phyloP scores from a whole-genome alignment of 2,888 invertebrate species.

The Acrobasis suavella region DNA sequence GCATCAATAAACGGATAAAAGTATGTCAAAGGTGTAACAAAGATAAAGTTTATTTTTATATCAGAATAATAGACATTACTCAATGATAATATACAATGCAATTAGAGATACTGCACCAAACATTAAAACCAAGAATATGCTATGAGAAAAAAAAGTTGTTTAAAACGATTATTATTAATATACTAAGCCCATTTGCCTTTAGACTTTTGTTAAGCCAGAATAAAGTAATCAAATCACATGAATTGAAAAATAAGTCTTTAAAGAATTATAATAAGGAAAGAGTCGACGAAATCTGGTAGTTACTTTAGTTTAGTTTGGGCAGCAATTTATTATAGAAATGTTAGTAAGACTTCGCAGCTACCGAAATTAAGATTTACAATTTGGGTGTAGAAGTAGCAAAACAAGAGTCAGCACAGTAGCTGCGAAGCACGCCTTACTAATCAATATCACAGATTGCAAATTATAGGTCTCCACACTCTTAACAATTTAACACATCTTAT shows the following conservation, averaged over 20 bases:
- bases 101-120: conserved; percentile 81
- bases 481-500: neutral
- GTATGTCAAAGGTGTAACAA: conserved; percentile 61
- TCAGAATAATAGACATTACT: conserved; percentile 64
- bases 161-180: conserved; percentile 62
- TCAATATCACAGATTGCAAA: conserved; percentile 27
- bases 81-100: conserved; percentile 80
- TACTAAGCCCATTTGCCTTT: conserved; percentile 77
- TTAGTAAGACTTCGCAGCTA: conserved; percentile 52
- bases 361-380: conserved; percentile 37
- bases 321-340: conserved; percentile 34
- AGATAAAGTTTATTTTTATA: conserved; percentile 55
- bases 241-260: conserved; percentile 46
- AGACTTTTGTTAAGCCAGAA: conserved; percentile 63
- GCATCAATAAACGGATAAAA: conserved; percentile 34
- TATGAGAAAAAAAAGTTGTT: conserved; percentile 65
- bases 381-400: conserved; percentile 29
- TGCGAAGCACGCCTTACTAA: conserved; percentile 43
- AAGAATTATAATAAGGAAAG: conserved; percentile 43
- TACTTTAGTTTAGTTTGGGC: conserved; percentile 50
- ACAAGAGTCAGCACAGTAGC: conserved; percentile 45
- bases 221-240: conserved; percentile 48
- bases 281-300: conserved; percentile 42
- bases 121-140: conserved; percentile 76
- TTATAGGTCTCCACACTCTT: conserved; percentile 34